These are phyloP conservation scores for Dichetophora obliterata DNA, from an alignment of 2,888 invertebrate species.

Conservation along the genomic window DNA sequence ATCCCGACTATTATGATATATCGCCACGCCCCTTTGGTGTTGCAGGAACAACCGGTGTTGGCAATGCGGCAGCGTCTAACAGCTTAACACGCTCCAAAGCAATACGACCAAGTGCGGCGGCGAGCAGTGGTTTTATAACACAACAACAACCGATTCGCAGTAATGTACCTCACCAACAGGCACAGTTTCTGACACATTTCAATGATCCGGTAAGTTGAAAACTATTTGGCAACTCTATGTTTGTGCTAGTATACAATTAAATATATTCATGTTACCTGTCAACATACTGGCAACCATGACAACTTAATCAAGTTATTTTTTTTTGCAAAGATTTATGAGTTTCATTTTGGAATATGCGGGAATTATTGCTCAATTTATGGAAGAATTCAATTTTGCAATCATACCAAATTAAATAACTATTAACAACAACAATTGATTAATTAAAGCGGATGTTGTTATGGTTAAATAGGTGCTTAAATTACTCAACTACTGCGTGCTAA, in stretches of 20 bases:
- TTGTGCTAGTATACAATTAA: neutral
- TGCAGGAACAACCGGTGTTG: constrained; percentile 46
- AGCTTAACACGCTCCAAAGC: constrained; percentile 63
- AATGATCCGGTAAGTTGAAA: constrained; percentile 64
- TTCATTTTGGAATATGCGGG: neutral
- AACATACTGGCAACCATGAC: neutral
- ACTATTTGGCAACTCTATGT: neutral
- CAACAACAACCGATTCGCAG: constrained; percentile 54
- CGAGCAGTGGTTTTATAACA: constrained; percentile 57
- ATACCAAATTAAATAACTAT: too few relatives aligned
- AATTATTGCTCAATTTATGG: too few relatives aligned
- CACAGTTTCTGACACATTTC: constrained; percentile 68
- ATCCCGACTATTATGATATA: constrained; percentile 67
- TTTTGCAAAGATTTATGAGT: neutral
- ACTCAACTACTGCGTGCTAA: too few relatives aligned
- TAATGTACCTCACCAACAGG: constrained; percentile 68
- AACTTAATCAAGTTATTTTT: neutral
- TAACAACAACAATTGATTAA: too few relatives aligned
- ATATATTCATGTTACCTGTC: neutral
- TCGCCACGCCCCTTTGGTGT: constrained; percentile 69
- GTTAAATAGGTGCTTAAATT: too few relatives aligned
- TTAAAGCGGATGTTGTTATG: too few relatives aligned
- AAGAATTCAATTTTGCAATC: too few relatives aligned
- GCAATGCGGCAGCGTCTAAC: constrained; percentile 45
- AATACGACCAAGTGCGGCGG: constrained; percentile 57